Evolutionary conservation across 2,888 invertebrate species (phyloP), one percentile per base, ranked within the genome.

Genomic region (Lithophane socia): DNA sequence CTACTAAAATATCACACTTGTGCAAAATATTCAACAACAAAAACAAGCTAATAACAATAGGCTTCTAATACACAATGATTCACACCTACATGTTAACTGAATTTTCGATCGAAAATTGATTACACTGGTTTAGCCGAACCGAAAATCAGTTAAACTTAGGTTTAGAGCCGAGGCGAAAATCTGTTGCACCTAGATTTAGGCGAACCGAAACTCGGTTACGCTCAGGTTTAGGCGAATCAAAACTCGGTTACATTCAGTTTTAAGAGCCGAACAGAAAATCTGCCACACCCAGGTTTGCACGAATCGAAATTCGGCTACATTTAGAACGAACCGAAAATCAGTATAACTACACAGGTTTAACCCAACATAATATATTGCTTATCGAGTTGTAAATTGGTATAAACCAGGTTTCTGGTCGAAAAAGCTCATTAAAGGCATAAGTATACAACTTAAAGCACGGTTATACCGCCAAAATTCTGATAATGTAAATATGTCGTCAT

Each of bases 1-100:
- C 84, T 84, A 84, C 61, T 73, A 75, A 79, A 84, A 86, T 84
- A 84, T 86, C 84, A 77, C 86, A 75, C 86, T 74, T 85, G 82
- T 85, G 86, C 86, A 82, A 81, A 74, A 74, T 63, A 84, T 70
- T 73, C 12, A 79, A 86, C 12, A 79, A 86, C 63, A 73, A 42
- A 86, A 78, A 75, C 58, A 83, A 74, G 82, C 76, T 78, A 29
- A 64, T 64, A 81, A 82, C 71, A 82, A 69, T 69, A 66, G 7
- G 37, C 29, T 56, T 64, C 52, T 69, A 69, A 16, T 76, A 85
- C 82, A 85, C 66, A 73, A 85, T 67, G 42, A 69, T 18, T 29
- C 16, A 67, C 74, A 24, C 3, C 44, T 47, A 9, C 8, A 37
- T 49, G 12, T 4, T 24, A 7, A 5, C 10, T n/a, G 18, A 29